Evolutionary conservation across 2,113 vertebrate genomes (phyloP).

Genomic region (Tachycineta bicolor): DNA sequence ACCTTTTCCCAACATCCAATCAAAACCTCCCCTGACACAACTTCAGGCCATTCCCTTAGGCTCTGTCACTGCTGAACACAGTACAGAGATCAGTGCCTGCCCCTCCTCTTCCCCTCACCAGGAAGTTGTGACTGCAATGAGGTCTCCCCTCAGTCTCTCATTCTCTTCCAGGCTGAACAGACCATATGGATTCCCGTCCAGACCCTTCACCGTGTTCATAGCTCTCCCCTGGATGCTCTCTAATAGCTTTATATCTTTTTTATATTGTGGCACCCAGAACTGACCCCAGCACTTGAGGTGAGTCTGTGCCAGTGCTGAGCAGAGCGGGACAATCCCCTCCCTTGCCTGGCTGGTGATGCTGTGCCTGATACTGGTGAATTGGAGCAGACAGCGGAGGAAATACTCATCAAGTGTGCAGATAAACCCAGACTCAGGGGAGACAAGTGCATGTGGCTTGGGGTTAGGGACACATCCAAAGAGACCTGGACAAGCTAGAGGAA

Average conservation of each 20-base stretch:
- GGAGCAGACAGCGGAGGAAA: not conserved
- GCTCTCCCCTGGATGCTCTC: not conserved
- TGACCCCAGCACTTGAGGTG: fast-evolving
- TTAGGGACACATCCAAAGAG: not conserved
- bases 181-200: fast-evolving
- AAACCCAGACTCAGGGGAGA: not conserved
- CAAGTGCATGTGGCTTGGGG: not conserved
- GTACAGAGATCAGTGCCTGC: not conserved
- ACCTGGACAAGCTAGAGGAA: not conserved
- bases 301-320: not conserved
- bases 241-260: not conserved
- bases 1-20: not conserved
- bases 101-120: fast-evolving
- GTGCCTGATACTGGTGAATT: not conserved
- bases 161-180: not conserved
- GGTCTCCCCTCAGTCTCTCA: not conserved
- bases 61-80: not conserved
- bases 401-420: fast-evolving
- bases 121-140: fast-evolving
- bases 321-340: not conserved
- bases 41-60: not conserved
- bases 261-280: not conserved
- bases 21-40: not conserved
- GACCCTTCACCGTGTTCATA: fast-evolving
- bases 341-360: fast-evolving